phyloP scores from a whole-genome alignment of 2,888 invertebrate genomes.

The Drosophila villosipedis region DNA sequence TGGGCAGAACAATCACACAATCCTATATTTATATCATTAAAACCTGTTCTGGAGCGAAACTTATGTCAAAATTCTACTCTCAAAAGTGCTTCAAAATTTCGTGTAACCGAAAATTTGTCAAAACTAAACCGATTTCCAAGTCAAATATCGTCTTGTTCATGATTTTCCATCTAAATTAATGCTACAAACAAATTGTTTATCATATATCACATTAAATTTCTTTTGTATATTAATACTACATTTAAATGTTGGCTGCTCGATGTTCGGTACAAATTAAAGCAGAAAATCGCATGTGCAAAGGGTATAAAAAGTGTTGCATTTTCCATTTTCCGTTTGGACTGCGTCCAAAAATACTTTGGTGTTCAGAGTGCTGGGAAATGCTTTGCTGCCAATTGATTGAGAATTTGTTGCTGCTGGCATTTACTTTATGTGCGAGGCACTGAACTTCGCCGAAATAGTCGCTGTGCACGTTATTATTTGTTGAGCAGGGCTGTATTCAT shows the following conservation, averaged over 20 bases:
- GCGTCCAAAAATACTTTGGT: neutral
- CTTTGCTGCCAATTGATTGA: slow-evolving; percentile 28
- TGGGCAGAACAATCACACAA: no score
- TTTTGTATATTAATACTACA: neutral
- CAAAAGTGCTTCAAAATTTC: neutral
- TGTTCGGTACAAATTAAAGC: neutral
- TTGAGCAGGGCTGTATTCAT: neutral
- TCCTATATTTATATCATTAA: no score
- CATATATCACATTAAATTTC: neutral
- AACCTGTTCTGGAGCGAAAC: no score
- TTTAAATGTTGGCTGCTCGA: neutral
- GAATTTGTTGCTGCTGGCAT: slow-evolving; percentile 13
- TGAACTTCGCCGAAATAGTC: neutral
- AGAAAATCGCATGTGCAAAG: slow-evolving; percentile 2
- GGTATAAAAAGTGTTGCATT: slow-evolving; percentile 8
- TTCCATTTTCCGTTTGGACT: neutral
- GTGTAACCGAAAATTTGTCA: neutral
- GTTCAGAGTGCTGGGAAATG: neutral
- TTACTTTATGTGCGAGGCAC: slow-evolving; percentile 3
- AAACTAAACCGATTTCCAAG: neutral
- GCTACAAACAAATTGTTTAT: neutral
- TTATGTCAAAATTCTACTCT: no score
- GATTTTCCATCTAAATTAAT: neutral
- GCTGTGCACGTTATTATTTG: neutral
- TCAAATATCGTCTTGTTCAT: neutral